phyloP scores from a whole-genome alignment of 1,140 invertebrate genomes.

The Psix sp. region DNA sequence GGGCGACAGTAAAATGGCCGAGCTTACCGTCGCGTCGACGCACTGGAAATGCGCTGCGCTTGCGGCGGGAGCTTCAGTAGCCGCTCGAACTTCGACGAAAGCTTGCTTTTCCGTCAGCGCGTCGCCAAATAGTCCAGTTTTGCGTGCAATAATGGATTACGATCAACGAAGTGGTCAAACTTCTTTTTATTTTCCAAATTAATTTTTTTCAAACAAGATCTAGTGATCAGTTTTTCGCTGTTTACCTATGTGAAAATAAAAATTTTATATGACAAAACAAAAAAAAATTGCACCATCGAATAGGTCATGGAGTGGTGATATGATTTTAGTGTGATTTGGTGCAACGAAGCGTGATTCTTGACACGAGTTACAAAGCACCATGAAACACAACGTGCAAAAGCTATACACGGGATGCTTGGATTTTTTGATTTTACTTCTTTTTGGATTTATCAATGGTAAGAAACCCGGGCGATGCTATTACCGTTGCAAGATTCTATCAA shows the following conservation, averaged over 20 bases:
- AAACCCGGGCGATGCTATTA: constrained; percentile 11
- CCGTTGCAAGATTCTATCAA: constrained; percentile 28
- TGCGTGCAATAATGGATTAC: constrained; percentile 17
- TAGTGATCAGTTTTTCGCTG: too few relatives aligned
- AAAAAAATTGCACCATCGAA: constrained; percentile 32
- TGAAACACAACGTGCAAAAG: constrained; percentile 66
- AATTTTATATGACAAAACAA: constrained; percentile 36
- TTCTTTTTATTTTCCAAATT: not conserved
- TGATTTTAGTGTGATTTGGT: constrained; percentile 62
- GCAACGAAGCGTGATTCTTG: constrained; percentile 35
- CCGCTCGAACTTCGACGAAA: constrained; percentile 70
- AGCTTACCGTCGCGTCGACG: constrained; percentile 74
- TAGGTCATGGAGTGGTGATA: constrained; percentile 62
- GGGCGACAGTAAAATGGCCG: constrained; percentile 65
- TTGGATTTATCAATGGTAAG: constrained; percentile 68
- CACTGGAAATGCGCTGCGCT: constrained; percentile 73
- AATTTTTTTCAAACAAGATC: too few relatives aligned
- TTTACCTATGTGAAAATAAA: too few relatives aligned
- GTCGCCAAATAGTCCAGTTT: constrained; percentile 1
- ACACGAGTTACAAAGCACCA: constrained; percentile 53
- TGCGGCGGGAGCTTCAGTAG: constrained; percentile 76
- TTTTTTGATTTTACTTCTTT: constrained; percentile 62
- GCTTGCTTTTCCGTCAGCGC: constrained; percentile 45
- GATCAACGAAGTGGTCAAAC: constrained; percentile 20
- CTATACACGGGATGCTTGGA: constrained; percentile 55